Evolutionary conservation across 2,888 invertebrate genomes (phyloP).

Genomic region (Drosophila leonis): DNA sequence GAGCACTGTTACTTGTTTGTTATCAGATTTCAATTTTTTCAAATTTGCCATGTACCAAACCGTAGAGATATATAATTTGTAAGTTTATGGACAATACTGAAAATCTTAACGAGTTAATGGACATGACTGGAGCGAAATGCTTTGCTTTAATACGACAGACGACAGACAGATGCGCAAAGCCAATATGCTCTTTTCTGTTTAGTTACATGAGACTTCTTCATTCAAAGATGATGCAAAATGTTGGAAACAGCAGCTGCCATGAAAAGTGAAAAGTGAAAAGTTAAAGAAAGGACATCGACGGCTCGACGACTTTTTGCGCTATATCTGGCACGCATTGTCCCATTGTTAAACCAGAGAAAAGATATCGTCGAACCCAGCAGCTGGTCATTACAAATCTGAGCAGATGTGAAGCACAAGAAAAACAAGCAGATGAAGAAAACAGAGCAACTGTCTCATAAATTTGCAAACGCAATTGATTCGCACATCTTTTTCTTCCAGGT

Average conservation of each 20-base stretch:
- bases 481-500: constrained; percentile 20
- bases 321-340: constrained; percentile 39
- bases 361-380: constrained; percentile 30
- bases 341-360: constrained; percentile 31
- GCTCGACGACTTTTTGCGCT: constrained; percentile 51
- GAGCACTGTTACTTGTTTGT: too few species aligned
- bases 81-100: too few species aligned
- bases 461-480: constrained; percentile 61
- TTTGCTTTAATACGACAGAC: too few species aligned
- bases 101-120: too few species aligned
- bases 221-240: constrained; percentile 58
- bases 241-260: constrained; percentile 55
- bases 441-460: constrained; percentile 71
- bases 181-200: not conserved
- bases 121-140: too few species aligned
- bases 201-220: constrained; percentile 5
- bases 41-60: too few species aligned
- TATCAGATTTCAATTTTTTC: too few species aligned
- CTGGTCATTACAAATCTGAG: constrained; percentile 31
- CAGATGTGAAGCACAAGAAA: constrained; percentile 12
- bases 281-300: constrained; percentile 14
- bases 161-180: too few species aligned
- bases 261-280: constrained; percentile 28
- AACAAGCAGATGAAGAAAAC: constrained; percentile 35
- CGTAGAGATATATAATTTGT: too few species aligned